phyloP scores from a whole-genome alignment of 2,113 vertebrate genomes.

The Protomyctophum bolini region DNA sequence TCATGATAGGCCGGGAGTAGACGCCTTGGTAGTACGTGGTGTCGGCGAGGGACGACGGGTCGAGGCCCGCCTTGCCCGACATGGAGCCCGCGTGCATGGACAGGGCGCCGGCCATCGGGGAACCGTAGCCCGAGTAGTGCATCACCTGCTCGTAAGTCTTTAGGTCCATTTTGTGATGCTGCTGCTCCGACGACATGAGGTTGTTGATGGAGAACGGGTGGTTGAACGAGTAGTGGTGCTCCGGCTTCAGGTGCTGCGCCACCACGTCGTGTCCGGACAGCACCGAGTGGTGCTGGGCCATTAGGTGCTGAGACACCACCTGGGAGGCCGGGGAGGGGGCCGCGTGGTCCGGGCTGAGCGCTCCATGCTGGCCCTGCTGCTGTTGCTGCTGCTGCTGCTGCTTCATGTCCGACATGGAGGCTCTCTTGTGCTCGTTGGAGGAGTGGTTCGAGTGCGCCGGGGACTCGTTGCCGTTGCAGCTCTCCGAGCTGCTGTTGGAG shows the following conservation, averaged over 20 bases:
- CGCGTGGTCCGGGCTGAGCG: constrained; percentile 87
- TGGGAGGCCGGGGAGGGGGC: constrained; percentile 81
- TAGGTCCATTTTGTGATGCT: constrained; percentile 99
- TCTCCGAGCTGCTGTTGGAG: constrained; percentile 84
- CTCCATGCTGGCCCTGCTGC: constrained; percentile 58
- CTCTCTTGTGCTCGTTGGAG: constrained; percentile 88
- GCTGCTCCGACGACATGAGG: constrained; percentile 97
- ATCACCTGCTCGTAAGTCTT: constrained; percentile 99
- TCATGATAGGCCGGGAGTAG: constrained; percentile 98
- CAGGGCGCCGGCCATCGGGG: constrained; percentile 91
- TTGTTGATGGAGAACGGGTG: constrained; percentile 99
- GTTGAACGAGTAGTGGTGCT: constrained; percentile 99
- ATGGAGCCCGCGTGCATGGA: constrained; percentile 88
- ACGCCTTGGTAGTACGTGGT: constrained; percentile 95
- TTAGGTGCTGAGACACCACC: constrained; percentile 86
- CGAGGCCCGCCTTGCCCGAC: constrained; percentile 92
- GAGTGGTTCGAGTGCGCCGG: constrained; percentile 87
- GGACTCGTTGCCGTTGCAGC: constrained; percentile 86
- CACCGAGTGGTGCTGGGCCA: constrained; percentile 87
- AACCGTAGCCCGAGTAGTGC: constrained; percentile 95
- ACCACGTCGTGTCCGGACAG: constrained; percentile 85
- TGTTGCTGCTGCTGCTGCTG: neutral
- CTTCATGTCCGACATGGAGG: constrained; percentile 84
- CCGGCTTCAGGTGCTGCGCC: constrained; percentile 88
- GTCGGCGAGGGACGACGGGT: constrained; percentile 90